Evolutionary conservation across 2,888 invertebrate genomes (phyloP).

Genomic region (Isoperla grammatica): DNA sequence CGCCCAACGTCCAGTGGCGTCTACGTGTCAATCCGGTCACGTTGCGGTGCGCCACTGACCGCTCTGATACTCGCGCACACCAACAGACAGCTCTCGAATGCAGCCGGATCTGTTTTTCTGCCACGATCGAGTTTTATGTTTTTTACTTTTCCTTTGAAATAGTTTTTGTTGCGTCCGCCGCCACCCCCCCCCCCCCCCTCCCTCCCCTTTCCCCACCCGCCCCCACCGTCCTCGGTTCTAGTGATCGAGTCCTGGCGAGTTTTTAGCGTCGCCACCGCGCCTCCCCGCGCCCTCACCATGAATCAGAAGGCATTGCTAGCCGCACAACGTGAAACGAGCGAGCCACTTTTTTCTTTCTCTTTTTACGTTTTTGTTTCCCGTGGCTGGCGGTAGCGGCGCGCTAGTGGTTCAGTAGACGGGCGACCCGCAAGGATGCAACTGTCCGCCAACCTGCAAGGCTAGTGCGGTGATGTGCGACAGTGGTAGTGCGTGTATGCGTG

Average conservation of each 20-base stretch:
- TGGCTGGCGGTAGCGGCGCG: slow-evolving; percentile 2
- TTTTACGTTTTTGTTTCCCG: slow-evolving; percentile 26
- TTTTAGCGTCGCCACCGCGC: slow-evolving; percentile 21
- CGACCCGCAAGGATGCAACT: neutral
- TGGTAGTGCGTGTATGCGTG: slow-evolving; percentile 11
- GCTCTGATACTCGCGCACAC: neutral
- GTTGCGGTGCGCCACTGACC: slow-evolving; percentile 6
- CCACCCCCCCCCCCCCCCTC: slow-evolving; percentile 4
- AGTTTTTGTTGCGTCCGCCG: slow-evolving; percentile 8
- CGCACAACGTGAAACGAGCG: slow-evolving; percentile 18
- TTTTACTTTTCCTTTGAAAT: slow-evolving; percentile 1
- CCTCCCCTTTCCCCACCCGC: neutral
- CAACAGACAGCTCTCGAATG: neutral
- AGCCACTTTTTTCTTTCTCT: slow-evolving; percentile 26
- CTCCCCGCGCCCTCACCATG: slow-evolving; percentile 20
- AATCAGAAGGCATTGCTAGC: slow-evolving; percentile 27
- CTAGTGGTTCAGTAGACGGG: neutral
- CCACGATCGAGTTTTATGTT: slow-evolving; percentile 12
- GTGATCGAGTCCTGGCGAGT: slow-evolving; percentile 19
- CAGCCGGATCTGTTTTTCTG: slow-evolving; percentile 13
- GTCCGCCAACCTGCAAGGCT: neutral
- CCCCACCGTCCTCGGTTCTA: slow-evolving; percentile 2
- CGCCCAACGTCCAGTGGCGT: slow-evolving; percentile 6
- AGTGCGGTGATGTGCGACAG: neutral
- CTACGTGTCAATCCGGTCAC: neutral